Evolutionary conservation across 2,113 vertebrate species (phyloP).

Genomic region (Phaethon lepturus): DNA sequence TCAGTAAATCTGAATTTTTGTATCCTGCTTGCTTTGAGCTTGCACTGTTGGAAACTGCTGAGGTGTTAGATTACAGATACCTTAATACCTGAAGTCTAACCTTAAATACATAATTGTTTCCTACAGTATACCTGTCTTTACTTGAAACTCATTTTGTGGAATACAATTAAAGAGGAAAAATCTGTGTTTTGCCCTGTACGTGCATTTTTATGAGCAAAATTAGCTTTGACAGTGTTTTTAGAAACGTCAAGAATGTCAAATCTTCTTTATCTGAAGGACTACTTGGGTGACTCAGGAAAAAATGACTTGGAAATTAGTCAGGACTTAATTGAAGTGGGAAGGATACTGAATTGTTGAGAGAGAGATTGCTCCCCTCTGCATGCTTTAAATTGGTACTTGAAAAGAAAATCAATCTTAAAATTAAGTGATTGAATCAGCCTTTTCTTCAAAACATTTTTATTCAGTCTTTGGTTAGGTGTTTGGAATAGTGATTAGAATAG

Average conservation of each 20-base stretch:
- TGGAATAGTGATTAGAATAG: background rate
- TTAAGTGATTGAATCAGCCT: background rate
- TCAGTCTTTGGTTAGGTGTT: background rate
- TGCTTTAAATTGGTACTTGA: background rate
- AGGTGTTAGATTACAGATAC: background rate
- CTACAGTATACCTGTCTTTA: background rate
- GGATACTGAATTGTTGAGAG: background rate
- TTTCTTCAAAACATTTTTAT: conserved; percentile 31
- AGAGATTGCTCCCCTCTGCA: background rate
- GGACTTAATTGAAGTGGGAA: conserved; percentile 19
- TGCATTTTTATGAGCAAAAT: conserved; percentile 40
- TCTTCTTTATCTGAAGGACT: conserved; percentile 1
- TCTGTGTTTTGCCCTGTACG: background rate
- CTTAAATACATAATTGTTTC: background rate
- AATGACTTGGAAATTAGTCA: conserved; percentile 35
- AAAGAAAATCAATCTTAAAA: background rate
- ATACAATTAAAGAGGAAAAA: background rate
- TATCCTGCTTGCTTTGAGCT: background rate
- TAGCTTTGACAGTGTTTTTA: background rate
- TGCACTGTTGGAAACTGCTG: background rate
- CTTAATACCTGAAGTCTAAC: background rate
- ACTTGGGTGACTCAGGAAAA: conserved; percentile 37
- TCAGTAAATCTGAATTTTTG: background rate
- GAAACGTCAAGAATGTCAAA: conserved; percentile 1
- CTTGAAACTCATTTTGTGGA: background rate